Evolutionary conservation across 2,797 vertebrate genomes (phyloP).

Genomic region (Scomberomorus guttatus): DNA sequence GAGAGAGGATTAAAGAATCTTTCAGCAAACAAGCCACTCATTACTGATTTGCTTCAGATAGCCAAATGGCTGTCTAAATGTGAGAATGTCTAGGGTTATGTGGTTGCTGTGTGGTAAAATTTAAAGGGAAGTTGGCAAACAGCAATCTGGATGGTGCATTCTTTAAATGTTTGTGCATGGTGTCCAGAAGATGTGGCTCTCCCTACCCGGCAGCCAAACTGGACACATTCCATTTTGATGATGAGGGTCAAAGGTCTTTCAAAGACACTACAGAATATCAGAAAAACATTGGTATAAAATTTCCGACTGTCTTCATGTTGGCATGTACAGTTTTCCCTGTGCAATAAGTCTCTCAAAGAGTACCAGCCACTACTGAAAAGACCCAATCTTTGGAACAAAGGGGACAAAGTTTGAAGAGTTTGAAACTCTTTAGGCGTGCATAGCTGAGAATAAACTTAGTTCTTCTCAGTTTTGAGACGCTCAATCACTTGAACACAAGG

Average conservation of each 20-base stretch:
- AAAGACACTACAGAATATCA: neutral
- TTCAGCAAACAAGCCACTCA: no score
- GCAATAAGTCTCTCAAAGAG: neutral
- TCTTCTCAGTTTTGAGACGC: conserved; percentile 31
- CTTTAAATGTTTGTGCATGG: neutral
- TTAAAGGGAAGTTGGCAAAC: neutral
- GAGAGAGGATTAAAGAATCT: no score
- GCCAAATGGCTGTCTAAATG: neutral
- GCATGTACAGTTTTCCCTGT: neutral
- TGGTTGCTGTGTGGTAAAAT: neutral
- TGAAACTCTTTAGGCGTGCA: neutral
- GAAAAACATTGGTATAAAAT: neutral
- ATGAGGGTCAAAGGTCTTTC: neutral
- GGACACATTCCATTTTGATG: neutral
- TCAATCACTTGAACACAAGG: conserved; percentile 43
- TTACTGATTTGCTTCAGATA: no score
- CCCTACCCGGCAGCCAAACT: neutral
- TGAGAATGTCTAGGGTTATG: neutral
- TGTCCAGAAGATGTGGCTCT: neutral
- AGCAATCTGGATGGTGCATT: neutral
- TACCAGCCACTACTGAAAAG: neutral
- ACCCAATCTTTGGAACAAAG: neutral
- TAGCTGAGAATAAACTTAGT: neutral
- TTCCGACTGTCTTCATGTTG: neutral
- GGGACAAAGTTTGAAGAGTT: no score